Evolutionary conservation across 2,888 invertebrate genomes (phyloP).

Genomic region (Nycteola revayana): DNA sequence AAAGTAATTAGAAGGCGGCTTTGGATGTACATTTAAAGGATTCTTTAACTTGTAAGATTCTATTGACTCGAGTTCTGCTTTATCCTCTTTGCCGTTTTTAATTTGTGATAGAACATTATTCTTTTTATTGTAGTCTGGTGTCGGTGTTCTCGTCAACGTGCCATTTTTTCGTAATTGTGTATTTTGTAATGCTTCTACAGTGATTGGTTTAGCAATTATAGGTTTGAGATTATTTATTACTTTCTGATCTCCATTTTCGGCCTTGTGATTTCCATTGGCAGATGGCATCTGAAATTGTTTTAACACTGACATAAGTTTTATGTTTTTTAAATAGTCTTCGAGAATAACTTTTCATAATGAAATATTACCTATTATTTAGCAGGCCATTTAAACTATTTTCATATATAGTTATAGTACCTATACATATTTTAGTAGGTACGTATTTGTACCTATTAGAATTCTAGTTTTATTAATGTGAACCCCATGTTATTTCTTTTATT

Average conservation of each 20-base stretch:
- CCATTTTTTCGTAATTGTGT: constrained; percentile 59
- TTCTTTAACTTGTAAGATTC: constrained; percentile 88
- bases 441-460: no score
- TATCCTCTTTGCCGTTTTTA: constrained; percentile 69
- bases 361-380: no score
- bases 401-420: no score
- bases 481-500: no score
- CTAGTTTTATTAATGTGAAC: no score
- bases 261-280: constrained; percentile 47
- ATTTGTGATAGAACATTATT: constrained; percentile 37
- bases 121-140: constrained; percentile 68
- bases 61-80: constrained; percentile 88
- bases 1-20: constrained; percentile 87
- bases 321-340: background rate
- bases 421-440: no score
- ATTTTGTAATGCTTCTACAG: constrained; percentile 42
- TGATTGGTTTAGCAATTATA: constrained; percentile 10
- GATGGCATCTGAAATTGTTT: constrained; percentile 59
- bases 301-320: background rate
- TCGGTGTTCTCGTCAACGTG: constrained; percentile 60
- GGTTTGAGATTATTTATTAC: constrained; percentile 33
- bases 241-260: constrained; percentile 52
- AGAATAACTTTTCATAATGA: no score
- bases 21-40: constrained; percentile 82
- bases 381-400: no score